Evolutionary conservation across 2,888 invertebrate genomes (phyloP), one percentile per base, ranked within the genome.

Genomic region (Ophion obscuratus): DNA sequence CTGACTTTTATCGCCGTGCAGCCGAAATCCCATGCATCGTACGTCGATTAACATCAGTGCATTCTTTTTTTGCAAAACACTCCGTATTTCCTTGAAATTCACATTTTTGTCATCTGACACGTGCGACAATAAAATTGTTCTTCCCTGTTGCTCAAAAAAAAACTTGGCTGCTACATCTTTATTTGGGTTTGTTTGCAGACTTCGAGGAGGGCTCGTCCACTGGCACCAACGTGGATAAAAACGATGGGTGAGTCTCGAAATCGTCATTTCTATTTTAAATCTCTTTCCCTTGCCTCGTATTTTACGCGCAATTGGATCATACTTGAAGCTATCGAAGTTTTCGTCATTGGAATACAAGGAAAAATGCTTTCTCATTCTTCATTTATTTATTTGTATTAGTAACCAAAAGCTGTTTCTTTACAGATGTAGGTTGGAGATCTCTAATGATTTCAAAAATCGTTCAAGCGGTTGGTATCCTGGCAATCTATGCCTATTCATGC

Each of bases 191-290:
- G 40, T 79, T 80, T 73, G 24, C 75, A 87, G 87, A 87, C 78
- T 81, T 83, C 57, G 75, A 82, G 75, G 85, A 86, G 17, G 57
- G 4, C 4, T 61, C 68, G 20, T 59, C 70, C 31, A 36, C 4
- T 20, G 10, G 27, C 31, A 66, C 57, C 64, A 57, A 61, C 67
- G 24, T 1, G 17, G 59, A 47, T 31, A 68, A 57, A 36, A 27
- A 83, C 44, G 67, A 81, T 27, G 86, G 78, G 86, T 86, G 27
- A 84, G 86, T 83, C 24, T 59, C 10, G 27, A 24, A 61, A 53
- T 62, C 24, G 57, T n/a, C 9, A n/a, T 14, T 67, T 68, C 7
- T 20, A 36, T 57, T 53, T 53, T 53, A 3, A 17, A 53, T 53
- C 17, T 3, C n/a, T 80, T 57, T 67, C 5, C 17, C 36, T 17